phyloP scores from a whole-genome alignment of 1,140 invertebrate species.

The Magallana angulata region DNA sequence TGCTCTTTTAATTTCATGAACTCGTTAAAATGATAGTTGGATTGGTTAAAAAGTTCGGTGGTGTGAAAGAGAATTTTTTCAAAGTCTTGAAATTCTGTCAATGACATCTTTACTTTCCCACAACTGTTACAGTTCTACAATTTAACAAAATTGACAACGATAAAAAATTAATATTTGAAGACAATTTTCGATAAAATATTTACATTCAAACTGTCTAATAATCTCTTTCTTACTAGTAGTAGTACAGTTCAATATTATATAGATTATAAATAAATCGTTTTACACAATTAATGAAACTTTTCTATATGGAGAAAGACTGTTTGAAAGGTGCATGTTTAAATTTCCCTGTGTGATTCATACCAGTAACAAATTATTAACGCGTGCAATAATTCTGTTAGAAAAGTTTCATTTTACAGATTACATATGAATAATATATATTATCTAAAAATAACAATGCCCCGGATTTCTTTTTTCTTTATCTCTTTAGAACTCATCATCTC shows the following conservation, averaged over 20 bases:
- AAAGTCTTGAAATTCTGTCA: not conserved
- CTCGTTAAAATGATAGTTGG: not conserved
- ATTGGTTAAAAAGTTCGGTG: not conserved
- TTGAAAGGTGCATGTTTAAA: too few species aligned
- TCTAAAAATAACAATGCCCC: too few species aligned
- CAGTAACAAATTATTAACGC: too few species aligned
- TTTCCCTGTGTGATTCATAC: too few species aligned
- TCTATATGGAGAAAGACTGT: not conserved
- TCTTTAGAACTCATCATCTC: not conserved
- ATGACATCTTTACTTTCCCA: not conserved
- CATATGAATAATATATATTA: not conserved
- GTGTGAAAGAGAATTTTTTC: not conserved
- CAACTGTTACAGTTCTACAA: not conserved
- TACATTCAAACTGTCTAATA: too few species aligned
- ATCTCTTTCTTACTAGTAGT: too few species aligned
- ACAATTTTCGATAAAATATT: too few species aligned
- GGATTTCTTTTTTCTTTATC: not conserved
- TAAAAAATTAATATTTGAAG: too few species aligned
- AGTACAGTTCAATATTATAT: too few species aligned
- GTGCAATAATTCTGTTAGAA: too few species aligned
- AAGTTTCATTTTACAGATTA: conserved; percentile 7
- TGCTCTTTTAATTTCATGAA: not conserved
- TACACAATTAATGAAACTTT: conserved; percentile 10
- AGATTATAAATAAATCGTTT: too few species aligned
- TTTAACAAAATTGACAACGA: not conserved